Conservation (phyloP, 1,140 invertebrate genomes). For the Heliconius himera region DNA sequence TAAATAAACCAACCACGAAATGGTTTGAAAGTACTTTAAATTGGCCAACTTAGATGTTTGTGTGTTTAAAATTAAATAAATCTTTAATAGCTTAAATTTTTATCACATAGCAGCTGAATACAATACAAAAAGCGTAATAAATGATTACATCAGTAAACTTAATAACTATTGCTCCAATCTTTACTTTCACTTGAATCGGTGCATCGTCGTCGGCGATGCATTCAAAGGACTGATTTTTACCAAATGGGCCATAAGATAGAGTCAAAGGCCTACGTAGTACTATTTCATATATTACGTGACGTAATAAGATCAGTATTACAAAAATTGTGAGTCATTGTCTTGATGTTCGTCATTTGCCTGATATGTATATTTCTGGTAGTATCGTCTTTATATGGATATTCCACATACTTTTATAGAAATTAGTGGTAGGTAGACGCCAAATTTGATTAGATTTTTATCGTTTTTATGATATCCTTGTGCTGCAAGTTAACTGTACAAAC, state of each 20-base stretch:
- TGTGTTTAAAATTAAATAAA: neutral
- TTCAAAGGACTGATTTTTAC: slow-evolving; percentile 53
- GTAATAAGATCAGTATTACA: slow-evolving; percentile 31
- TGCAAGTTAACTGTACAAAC: too few relatives aligned
- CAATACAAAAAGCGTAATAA: slow-evolving; percentile 61
- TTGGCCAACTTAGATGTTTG: neutral
- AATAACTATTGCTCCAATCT: slow-evolving; percentile 60
- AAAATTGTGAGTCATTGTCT: slow-evolving; percentile 24
- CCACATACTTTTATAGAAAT: neutral
- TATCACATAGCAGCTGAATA: slow-evolving; percentile 39
- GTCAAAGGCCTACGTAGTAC: slow-evolving; percentile 36
- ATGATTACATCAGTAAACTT: slow-evolving; percentile 64
- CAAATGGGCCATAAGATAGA: slow-evolving; percentile 44
- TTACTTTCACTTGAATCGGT: slow-evolving; percentile 65
- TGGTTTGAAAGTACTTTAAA: neutral
- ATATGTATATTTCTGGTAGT: neutral
- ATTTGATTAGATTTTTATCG: too few relatives aligned
- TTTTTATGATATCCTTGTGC: too few relatives aligned
- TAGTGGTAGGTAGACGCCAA: neutral
- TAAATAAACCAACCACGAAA: neutral
- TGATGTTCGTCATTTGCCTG: slow-evolving; percentile 23
- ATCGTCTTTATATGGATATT: neutral
- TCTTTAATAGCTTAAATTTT: slow-evolving; percentile 26
- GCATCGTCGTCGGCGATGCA: slow-evolving; percentile 50
- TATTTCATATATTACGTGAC: slow-evolving; percentile 38